phyloP scores from a whole-genome alignment of 2,888 invertebrate species.

The Catonia carolina region DNA sequence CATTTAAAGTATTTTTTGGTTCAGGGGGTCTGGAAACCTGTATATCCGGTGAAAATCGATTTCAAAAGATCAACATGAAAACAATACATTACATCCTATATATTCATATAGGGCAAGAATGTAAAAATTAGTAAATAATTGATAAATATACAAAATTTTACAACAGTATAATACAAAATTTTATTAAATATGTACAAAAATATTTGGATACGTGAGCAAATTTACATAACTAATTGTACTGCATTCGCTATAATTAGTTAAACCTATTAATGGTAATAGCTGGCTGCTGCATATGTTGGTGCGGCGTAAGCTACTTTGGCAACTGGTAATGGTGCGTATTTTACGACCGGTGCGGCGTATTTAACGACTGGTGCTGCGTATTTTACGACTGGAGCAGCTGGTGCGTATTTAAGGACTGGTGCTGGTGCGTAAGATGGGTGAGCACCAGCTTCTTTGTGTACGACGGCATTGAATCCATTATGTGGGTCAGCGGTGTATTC shows the following conservation, averaged over 20 bases:
- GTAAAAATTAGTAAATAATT: too few species aligned
- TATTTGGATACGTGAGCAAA: background rate
- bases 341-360: conserved; percentile 23
- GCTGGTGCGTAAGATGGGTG: conserved; percentile 20
- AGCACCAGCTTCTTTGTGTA: conserved; percentile 30
- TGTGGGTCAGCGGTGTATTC: conserved; percentile 36
- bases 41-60: too few species aligned
- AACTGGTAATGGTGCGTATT: conserved; percentile 13
- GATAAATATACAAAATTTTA: background rate
- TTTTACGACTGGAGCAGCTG: conserved; percentile 22
- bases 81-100: too few species aligned
- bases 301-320: conserved; percentile 11
- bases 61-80: too few species aligned
- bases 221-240: background rate
- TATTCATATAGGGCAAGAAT: too few species aligned
- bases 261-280: background rate
- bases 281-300: conserved; percentile 11
- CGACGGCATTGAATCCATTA: conserved; percentile 38
- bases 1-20: too few species aligned
- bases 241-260: too few species aligned
- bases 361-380: conserved; percentile 26
- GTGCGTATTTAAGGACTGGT: conserved; percentile 29
- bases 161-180: conserved; percentile 2
- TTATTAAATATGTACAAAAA: background rate
- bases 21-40: too few species aligned